A percentile compares a stretch with the other conserved stretches of the same genome.
Evolutionary conservation across 1,140 invertebrate genomes (phyloP).

Genomic region (Caerostris darwini): DNA sequence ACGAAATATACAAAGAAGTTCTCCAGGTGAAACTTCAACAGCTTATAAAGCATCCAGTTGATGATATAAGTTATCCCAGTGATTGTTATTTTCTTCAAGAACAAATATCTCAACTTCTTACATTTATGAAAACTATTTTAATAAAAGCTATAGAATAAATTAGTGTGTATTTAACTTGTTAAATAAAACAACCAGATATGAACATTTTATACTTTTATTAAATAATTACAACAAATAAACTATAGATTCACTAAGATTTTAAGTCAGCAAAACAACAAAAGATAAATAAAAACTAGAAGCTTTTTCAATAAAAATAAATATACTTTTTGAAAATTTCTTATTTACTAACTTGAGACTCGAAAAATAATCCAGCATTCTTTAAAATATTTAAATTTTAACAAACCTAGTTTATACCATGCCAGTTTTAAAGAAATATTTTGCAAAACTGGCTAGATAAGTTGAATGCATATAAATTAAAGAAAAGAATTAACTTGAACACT

Average conservation of each 20-base stretch:
- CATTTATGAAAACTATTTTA: neutral
- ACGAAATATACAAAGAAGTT: neutral
- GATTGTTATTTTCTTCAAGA: slow-evolving; percentile 16
- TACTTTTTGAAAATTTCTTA: neutral
- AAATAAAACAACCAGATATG: neutral
- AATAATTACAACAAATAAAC: slow-evolving; percentile 18
- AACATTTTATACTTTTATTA: neutral
- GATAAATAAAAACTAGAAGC: neutral
- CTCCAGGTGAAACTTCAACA: neutral
- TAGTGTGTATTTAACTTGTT: neutral
- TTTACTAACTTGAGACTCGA: neutral
- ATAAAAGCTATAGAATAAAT: slow-evolving; percentile 38
- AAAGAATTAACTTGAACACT: neutral
- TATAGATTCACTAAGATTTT: neutral
- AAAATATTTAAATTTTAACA: neutral
- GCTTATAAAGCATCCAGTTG: neutral
- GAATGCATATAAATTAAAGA: neutral
- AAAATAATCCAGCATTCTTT: neutral
- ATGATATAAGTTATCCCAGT: neutral
- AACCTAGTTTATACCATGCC: neutral
- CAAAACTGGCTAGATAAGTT: neutral
- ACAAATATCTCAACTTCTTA: neutral
- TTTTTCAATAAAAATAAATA: slow-evolving; percentile 8
- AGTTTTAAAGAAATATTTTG: neutral
- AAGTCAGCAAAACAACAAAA: neutral